Evolutionary conservation across 2,888 invertebrate genomes (phyloP), one percentile per base, ranked within the genome.

Genomic region (Volucella inflata): DNA sequence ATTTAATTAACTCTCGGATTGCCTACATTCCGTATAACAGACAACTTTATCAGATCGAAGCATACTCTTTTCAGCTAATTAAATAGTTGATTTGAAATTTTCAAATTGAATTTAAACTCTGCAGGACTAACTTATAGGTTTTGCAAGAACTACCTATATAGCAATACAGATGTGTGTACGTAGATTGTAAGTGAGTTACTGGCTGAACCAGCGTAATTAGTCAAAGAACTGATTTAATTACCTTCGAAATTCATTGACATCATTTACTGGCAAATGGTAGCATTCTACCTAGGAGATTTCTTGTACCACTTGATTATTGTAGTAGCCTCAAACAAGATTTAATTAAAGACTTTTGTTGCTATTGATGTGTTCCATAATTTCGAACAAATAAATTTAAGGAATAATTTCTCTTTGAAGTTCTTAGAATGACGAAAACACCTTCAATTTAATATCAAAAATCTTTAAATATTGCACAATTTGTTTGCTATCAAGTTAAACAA

Each of bases 31-130:
- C 74, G 51, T 75, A 76, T 67, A 85, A 70, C 79, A 67, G 67
- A 70, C 44, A 76, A 76, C 71, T 80, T 76, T 76, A 55, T 55
- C 65, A 84, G 79, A 77, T 46, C 50, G 77, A 60, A 62, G 77
- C 72, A 57, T 74, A 67, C 78, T 72, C 82, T 79, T 84, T 72
- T 79, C 74, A 62, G 64, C 64, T 79, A 84, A 84, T 84, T 84
- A 84, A 85, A 76, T 85, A 76, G 84, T 85, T 72, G 71, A 85
- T 85, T 80, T 80, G 76, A 76, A 85, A 85, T 76, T 80, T 85
- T 62, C 65, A 85, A 80, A 80, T 85, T 85, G 59, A 80, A 85
- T 85, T 80, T 57, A 80, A 80, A 80, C 71, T 85, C 67, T 57
- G 70, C 44, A 50, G 65, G 80, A 85, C 84, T 76, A 76, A 80